Conservation (phyloP, 2,797 vertebrate genomes). For the Myotis vivesi region DNA sequence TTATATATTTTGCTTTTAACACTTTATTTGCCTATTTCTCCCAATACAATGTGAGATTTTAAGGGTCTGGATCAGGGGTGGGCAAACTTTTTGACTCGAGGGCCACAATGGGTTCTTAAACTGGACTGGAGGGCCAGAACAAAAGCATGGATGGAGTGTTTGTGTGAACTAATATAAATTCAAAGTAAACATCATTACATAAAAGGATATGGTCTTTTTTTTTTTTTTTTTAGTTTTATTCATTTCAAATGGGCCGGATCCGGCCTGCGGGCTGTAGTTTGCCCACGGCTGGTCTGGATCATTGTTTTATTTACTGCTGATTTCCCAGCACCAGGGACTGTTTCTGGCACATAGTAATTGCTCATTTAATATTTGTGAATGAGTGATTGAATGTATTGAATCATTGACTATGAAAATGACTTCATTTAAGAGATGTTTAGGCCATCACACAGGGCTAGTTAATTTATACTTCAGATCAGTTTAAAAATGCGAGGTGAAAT, state of each 20-base stretch:
- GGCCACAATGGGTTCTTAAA: too few relatives aligned
- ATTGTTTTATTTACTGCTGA: not conserved
- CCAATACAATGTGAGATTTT: not conserved
- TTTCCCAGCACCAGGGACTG: not conserved
- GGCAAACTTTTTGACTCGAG: too few relatives aligned
- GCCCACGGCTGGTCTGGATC: too few relatives aligned
- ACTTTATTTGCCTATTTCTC: not conserved
- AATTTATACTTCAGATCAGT: not conserved
- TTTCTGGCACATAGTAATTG: not conserved
- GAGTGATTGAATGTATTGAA: not conserved
- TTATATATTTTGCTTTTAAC: not conserved
- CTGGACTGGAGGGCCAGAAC: too few relatives aligned
- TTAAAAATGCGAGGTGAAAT: not conserved
- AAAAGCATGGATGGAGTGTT: too few relatives aligned
- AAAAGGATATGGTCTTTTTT: too few relatives aligned
- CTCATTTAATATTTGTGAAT: conserved; percentile 28
- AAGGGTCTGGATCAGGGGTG: not conserved
- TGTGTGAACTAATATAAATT: too few relatives aligned
- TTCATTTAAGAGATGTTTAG: not conserved
- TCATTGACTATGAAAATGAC: not conserved
- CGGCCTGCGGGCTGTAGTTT: too few relatives aligned
- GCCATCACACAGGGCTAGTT: not conserved
- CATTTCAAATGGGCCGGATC: too few relatives aligned
- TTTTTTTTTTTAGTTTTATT: too few relatives aligned
- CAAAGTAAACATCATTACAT: too few relatives aligned